Conservation (phyloP, 1,140 invertebrate genomes). For the Aphidius gifuensis region DNA sequence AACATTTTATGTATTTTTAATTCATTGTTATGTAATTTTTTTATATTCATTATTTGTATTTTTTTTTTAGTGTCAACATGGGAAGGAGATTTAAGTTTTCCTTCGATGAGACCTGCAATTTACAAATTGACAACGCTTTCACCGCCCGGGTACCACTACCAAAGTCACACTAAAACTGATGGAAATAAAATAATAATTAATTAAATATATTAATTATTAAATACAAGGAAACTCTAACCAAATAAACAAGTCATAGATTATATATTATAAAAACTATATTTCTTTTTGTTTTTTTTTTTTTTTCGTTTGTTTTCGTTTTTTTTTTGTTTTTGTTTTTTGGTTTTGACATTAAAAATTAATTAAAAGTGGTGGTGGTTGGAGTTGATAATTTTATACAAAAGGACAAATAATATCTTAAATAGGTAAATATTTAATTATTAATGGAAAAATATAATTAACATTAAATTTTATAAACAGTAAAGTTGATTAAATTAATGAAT, state of each 20-base stretch:
- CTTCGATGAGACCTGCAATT: constrained; percentile 54
- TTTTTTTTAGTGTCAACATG: constrained; percentile 53
- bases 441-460: not conserved
- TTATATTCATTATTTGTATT: not conserved
- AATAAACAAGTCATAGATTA: constrained; percentile 1
- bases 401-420: constrained; percentile 22
- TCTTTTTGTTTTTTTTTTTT: not conserved
- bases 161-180: constrained; percentile 35
- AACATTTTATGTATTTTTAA: too few relatives aligned
- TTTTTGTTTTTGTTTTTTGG: constrained; percentile 3
- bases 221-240: constrained; percentile 17
- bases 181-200: constrained; percentile 25
- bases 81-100: constrained; percentile 53
- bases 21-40: too few relatives aligned
- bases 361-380: constrained; percentile 21
- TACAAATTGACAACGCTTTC: constrained; percentile 45
- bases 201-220: constrained; percentile 13
- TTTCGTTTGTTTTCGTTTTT: not conserved
- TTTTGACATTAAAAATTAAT: constrained; percentile 2
- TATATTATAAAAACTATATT: not conserved
- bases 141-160: constrained; percentile 39
- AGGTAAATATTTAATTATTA: constrained; percentile 5
- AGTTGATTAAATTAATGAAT: too few relatives aligned
- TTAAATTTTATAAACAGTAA: too few relatives aligned
- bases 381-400: constrained; percentile 16